Conservation (phyloP, 2,113 vertebrate species). For the Rhinopomastus cyanomelas region DNA sequence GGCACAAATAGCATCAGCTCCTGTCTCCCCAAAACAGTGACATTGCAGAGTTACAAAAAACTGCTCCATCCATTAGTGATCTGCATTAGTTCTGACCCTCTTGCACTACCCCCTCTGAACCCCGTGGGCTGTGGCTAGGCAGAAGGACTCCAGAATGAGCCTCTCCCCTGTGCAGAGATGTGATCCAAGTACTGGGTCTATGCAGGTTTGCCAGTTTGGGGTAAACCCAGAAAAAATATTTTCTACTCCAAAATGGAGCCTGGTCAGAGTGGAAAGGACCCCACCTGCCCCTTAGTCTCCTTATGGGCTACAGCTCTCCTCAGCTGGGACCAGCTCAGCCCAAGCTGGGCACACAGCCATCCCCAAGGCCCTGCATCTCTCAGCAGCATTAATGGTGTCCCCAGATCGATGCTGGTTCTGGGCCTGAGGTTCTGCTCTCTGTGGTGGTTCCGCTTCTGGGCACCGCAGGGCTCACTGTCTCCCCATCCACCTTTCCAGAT, state of each 20-base stretch:
- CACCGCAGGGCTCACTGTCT: neutral
- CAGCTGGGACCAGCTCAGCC: neutral
- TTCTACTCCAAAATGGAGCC: neutral
- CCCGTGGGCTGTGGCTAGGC: neutral
- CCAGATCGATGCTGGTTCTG: neutral
- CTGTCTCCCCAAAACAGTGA: neutral
- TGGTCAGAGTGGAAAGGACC: neutral
- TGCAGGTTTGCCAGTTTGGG: accelerated
- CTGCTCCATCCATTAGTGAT: neutral
- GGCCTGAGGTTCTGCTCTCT: neutral
- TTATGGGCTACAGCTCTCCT: neutral
- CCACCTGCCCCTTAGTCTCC: accelerated
- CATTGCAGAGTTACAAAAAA: neutral
- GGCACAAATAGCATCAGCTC: neutral
- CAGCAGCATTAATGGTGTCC: accelerated
- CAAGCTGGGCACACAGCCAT: neutral
- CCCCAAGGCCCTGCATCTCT: accelerated
- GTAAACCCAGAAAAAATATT: neutral
- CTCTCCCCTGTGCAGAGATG: neutral
- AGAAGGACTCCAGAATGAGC: neutral
- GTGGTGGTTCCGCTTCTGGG: neutral
- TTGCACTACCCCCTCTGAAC: neutral
- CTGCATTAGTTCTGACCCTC: neutral
- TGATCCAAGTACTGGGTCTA: neutral
- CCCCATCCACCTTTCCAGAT: neutral